Evolutionary conservation across 2,113 vertebrate genomes (phyloP).

Genomic region (Rhinichthys klamathensis): DNA sequence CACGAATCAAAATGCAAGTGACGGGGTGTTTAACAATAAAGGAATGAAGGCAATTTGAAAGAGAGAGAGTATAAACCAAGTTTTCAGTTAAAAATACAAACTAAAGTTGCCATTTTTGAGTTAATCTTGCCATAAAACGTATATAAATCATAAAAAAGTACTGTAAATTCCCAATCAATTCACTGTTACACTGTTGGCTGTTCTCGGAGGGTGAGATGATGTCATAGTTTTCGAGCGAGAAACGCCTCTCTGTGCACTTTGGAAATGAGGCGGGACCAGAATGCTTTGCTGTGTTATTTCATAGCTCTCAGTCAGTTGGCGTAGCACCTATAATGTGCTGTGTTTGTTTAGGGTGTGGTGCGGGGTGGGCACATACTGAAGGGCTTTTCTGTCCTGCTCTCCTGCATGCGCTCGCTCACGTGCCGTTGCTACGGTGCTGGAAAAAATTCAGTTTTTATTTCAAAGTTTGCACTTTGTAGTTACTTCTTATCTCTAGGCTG

Average conservation of each 20-base stretch:
- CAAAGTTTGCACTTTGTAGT: not conserved
- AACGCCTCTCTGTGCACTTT: slow-evolving; percentile 57
- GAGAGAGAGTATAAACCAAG: not conserved
- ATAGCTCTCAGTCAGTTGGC: slow-evolving; percentile 60
- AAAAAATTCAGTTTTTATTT: not conserved
- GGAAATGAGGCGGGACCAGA: slow-evolving; percentile 60
- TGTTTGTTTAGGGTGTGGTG: slow-evolving; percentile 65
- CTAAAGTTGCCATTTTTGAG: not conserved
- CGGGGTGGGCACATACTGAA: not conserved
- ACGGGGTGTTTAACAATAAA: slow-evolving; percentile 62
- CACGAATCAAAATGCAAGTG: slow-evolving; percentile 60
- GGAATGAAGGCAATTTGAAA: slow-evolving; percentile 41
- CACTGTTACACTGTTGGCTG: not conserved
- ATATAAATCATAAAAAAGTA: not conserved
- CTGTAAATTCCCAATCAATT: not conserved
- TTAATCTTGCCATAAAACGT: not conserved
- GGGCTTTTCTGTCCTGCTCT: slow-evolving; percentile 22
- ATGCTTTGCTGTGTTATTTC: slow-evolving; percentile 61
- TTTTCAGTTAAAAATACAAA: not conserved
- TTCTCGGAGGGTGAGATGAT: slow-evolving; percentile 61
- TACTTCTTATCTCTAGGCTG: not conserved
- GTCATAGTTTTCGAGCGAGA: slow-evolving; percentile 70
- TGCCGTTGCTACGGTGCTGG: not conserved
- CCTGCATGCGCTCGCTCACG: not conserved
- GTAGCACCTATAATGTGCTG: slow-evolving; percentile 59